phyloP scores from a whole-genome alignment of 1,140 invertebrate species.

The Drosophila ananassae region DNA sequence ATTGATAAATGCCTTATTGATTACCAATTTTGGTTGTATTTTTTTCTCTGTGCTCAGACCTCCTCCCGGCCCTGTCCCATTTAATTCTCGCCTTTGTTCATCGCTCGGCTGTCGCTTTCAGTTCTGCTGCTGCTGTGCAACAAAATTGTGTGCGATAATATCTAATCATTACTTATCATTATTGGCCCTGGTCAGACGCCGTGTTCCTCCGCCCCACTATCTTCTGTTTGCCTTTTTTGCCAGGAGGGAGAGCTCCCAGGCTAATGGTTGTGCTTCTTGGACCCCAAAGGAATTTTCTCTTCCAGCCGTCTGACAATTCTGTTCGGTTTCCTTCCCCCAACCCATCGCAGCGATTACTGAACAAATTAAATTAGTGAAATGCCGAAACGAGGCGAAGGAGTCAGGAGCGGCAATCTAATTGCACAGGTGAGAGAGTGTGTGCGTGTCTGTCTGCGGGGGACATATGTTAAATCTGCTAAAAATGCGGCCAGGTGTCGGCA shows the following conservation, averaged over 20 bases:
- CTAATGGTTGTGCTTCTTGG: slow-evolving; percentile 17
- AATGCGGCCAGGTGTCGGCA: slow-evolving; percentile 51
- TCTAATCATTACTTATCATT: slow-evolving; percentile 83
- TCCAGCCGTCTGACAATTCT: slow-evolving; percentile 22
- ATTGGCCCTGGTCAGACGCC: slow-evolving; percentile 61
- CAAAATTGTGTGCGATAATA: slow-evolving; percentile 77
- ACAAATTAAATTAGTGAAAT: slow-evolving; percentile 78
- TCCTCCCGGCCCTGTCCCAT: slow-evolving; percentile 11
- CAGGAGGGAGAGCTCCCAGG: slow-evolving; percentile 46
- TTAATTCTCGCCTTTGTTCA: slow-evolving; percentile 37
- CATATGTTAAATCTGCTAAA: slow-evolving; percentile 50
- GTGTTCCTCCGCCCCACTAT: slow-evolving; percentile 2
- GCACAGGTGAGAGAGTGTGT: slow-evolving; percentile 25
- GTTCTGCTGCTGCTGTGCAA: slow-evolving; percentile 33
- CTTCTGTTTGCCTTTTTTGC: slow-evolving; percentile 9
- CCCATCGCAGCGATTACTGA: slow-evolving; percentile 61
- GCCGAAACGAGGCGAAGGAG: slow-evolving; percentile 57
- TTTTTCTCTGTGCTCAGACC: slow-evolving; percentile 4
- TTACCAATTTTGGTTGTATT: slow-evolving; percentile 1
- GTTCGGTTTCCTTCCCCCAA: slow-evolving; percentile 6
- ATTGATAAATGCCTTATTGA: neutral
- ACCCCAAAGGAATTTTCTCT: neutral
- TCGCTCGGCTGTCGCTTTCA: slow-evolving; percentile 47
- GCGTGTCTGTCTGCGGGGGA: slow-evolving; percentile 17
- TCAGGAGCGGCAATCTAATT: slow-evolving; percentile 69